Conservation (phyloP, 2,797 vertebrate genomes). For the Cossypha niveicapilla region DNA sequence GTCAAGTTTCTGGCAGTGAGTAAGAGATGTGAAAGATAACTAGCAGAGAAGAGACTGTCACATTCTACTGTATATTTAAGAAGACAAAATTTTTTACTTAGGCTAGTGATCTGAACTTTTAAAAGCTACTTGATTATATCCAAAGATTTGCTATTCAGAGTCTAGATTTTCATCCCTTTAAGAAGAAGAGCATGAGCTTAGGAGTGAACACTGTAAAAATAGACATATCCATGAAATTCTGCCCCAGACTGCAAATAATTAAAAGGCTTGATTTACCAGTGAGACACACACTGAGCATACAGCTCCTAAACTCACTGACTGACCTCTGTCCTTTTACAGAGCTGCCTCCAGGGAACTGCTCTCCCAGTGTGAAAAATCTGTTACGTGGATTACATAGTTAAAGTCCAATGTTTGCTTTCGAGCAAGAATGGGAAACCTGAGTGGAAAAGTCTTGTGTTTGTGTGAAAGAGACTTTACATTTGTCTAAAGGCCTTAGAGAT, state of each 20-base stretch:
- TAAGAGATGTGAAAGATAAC: neutral
- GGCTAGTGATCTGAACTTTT: neutral
- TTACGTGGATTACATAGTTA: neutral
- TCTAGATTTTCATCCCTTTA: neutral
- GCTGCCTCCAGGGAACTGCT: neutral
- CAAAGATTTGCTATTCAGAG: neutral
- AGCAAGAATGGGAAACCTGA: neutral
- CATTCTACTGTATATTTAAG: neutral
- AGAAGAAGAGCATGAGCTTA: neutral
- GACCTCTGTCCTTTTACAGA: neutral
- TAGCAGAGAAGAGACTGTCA: neutral
- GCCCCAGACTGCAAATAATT: neutral
- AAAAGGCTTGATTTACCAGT: neutral
- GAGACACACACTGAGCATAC: neutral
- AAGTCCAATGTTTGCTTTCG: neutral
- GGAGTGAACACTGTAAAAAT: fast-evolving
- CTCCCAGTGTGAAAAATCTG: neutral
- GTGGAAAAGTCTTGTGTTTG: neutral
- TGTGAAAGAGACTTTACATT: neutral
- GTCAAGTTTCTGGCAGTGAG: neutral
- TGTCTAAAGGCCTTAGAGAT: neutral
- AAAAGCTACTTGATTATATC: neutral
- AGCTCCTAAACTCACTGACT: neutral
- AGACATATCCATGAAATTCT: neutral
- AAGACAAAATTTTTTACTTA: neutral